A percentile compares a stretch with the other conserved stretches of the same genome.
These are phyloP conservation scores for Marasmarcha lunaedactyla DNA, from an alignment of 2,888 invertebrate genomes.

Conservation along the genomic window DNA sequence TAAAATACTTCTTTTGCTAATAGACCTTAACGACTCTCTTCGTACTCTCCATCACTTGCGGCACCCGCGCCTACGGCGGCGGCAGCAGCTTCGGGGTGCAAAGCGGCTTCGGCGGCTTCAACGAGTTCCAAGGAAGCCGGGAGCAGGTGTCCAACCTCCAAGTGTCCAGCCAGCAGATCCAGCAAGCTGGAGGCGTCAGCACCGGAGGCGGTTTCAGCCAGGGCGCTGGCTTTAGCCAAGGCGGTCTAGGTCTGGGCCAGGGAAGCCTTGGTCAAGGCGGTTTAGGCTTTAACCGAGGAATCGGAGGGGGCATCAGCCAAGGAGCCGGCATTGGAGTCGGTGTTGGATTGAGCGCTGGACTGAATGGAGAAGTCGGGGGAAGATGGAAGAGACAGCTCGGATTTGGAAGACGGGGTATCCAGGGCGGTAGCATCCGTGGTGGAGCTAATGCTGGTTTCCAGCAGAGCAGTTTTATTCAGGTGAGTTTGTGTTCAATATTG, in stretches of 20 bases:
- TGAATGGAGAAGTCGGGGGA: background rate
- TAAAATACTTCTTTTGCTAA: no score
- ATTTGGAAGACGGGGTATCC: background rate
- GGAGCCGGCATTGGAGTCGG: background rate
- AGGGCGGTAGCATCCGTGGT: background rate
- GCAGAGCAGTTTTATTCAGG: constrained; percentile 6
- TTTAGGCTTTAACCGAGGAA: background rate
- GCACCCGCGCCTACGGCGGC: no score
- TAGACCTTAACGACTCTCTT: no score
- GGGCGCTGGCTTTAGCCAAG: constrained; percentile 1
- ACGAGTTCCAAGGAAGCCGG: no score
- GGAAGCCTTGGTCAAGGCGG: background rate
- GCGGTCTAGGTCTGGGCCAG: background rate
- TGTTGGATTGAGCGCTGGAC: background rate
- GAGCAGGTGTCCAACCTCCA: no score
- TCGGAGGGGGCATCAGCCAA: background rate
- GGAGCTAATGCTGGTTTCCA: constrained; percentile 1
- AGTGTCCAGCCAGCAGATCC: background rate
- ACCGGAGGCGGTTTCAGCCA: constrained; percentile 11
- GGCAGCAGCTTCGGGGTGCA: no score
- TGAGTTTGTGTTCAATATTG: background rate
- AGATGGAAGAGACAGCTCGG: background rate
- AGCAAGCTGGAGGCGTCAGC: constrained; percentile 3
- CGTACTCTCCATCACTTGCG: no score
- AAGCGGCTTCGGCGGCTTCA: no score